Conservation (phyloP, 2,797 vertebrate species). For the Anas flavirostris region DNA sequence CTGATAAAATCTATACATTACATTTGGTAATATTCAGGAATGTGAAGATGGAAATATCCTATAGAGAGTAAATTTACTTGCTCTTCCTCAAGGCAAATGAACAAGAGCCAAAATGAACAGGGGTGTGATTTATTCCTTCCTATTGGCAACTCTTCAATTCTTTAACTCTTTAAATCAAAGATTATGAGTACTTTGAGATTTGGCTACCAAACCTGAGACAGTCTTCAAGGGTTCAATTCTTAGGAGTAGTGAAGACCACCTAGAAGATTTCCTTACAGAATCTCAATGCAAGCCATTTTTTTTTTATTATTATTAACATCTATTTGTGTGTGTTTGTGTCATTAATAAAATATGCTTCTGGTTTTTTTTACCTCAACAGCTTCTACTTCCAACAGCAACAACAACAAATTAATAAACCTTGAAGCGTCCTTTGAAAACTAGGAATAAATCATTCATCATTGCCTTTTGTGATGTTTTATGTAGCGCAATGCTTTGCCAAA, state of each 20-base stretch:
- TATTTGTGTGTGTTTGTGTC: neutral
- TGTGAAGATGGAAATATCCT: neutral
- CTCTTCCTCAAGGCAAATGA: conserved; percentile 49
- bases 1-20: conserved; percentile 20
- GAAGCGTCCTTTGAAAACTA: neutral
- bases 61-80: neutral
- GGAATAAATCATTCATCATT: neutral
- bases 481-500: neutral
- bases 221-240: neutral
- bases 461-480: neutral
- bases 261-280: neutral
- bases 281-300: neutral
- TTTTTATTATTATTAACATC: neutral
- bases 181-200: neutral
- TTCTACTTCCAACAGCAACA: neutral
- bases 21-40: conserved; percentile 30
- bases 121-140: conserved; percentile 14
- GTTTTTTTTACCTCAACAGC: neutral
- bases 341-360: neutral
- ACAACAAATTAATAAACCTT: neutral
- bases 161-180: neutral
- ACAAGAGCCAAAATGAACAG: neutral
- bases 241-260: neutral
- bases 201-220: neutral
- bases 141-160: conserved; percentile 15